Evolutionary conservation across 2,888 invertebrate species (phyloP), one percentile per base, ranked within the genome.

Genomic region (Athalia circularis): DNA sequence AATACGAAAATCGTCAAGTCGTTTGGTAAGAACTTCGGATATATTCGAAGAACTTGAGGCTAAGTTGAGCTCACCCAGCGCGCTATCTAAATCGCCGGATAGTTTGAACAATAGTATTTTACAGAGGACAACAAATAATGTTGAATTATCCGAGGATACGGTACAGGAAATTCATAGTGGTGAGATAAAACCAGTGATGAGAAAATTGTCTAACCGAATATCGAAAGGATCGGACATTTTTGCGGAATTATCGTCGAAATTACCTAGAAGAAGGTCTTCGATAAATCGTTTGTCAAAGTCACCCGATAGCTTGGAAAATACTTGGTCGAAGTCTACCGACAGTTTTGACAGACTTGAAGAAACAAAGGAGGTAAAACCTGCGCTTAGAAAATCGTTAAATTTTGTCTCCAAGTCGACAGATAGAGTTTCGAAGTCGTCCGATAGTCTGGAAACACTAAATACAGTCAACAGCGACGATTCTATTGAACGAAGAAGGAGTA

Each of bases 41-140:
- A 86, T 89, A 50, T 88, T 87, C 81, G 89, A 89, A 45, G 88
- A 90, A 54, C 79, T 87, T 45, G 88, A 90, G n/a, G 80, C 81
- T 0, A 88, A 85, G 68, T 78, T 87, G 11, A 83, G 84, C 0
- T 81, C 82, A 5, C 79, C 52, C 83, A 88, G 86, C 78, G 64
- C 81, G 47, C 82, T 84, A 0, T 88, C 89, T 0, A 72, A 88
- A n/a, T 90, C 90, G 0, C 89, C 89, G 1, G 90, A 90, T 78
- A 90, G 90, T 68, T 79, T 90, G 68, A 89, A 90, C 59, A 82
- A 85, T 13, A 83, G 83, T 57, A 83, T 79, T 3, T 80, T 83
- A 4, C 43, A 62, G 68, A 80, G 59, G 59, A 62, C 64, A 5
- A 80, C 77, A 1, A 67, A 77, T 47, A 79, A 79, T 59, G 68